Conservation (phyloP, 2,113 vertebrate species). For the Odocoileus virginianus region DNA sequence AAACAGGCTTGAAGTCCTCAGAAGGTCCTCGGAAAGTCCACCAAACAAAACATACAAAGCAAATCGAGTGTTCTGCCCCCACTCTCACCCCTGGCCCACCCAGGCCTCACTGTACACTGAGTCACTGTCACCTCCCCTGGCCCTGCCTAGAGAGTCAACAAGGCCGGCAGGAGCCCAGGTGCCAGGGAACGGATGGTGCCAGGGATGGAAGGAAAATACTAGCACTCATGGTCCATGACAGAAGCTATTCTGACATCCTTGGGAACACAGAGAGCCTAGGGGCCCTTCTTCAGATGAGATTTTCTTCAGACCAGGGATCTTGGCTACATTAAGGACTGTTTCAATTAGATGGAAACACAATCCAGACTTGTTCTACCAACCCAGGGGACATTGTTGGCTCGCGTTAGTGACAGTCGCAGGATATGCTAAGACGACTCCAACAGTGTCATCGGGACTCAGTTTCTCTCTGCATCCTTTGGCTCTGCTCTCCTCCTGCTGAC, state of each 20-base stretch:
- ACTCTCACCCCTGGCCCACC: fast-evolving
- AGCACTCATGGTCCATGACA: fast-evolving
- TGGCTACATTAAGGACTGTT: background rate
- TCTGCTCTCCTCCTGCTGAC: background rate
- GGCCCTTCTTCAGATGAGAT: background rate
- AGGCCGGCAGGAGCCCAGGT: background rate
- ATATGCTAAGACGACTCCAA: fast-evolving
- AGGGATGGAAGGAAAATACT: background rate
- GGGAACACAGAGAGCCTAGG: background rate
- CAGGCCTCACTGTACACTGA: no score
- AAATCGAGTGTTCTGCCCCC: background rate
- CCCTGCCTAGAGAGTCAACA: background rate
- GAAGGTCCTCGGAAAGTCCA: background rate
- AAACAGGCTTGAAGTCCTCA: background rate
- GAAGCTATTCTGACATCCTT: background rate
- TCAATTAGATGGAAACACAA: background rate
- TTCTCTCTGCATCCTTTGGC: background rate
- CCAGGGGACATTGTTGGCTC: background rate
- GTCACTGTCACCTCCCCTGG: fast-evolving
- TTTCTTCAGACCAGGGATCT: background rate
- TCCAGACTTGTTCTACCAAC: background rate
- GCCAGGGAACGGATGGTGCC: background rate
- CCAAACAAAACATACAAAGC: background rate
- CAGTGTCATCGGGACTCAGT: background rate
- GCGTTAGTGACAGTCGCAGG: background rate